These are phyloP conservation scores for Hypanus sabinus DNA, from an alignment of 2,113 vertebrate species.

Conservation along the genomic window DNA sequence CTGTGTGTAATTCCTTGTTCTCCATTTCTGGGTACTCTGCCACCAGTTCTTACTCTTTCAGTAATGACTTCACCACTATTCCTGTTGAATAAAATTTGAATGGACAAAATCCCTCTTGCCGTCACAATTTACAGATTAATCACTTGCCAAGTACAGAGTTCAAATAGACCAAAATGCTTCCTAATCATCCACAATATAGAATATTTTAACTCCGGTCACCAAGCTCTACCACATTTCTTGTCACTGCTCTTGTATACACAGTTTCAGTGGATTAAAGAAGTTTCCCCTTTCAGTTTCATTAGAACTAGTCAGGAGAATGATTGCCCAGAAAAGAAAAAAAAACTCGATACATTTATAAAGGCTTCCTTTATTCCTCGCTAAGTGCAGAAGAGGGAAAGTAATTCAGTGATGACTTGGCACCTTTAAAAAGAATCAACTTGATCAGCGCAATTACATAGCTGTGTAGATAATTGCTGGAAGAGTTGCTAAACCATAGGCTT, in stretches of 20 bases:
- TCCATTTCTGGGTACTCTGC: neutral
- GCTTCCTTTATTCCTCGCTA: neutral
- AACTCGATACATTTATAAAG: neutral
- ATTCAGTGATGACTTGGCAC: neutral
- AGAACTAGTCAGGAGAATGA: neutral
- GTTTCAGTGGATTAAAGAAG: neutral
- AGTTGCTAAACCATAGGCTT: constrained; percentile 26
- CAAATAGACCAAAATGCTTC: neutral
- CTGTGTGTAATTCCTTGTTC: neutral
- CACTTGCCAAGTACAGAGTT: neutral
- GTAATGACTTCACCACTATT: neutral
- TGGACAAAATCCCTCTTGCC: neutral
- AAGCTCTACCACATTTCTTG: neutral
- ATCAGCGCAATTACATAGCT: constrained; percentile 26
- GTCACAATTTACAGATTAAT: neutral
- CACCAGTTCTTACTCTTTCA: neutral
- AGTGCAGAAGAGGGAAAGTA: neutral
- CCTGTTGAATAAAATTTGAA: neutral
- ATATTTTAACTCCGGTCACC: too few relatives aligned
- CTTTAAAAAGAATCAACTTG: constrained; percentile 25
- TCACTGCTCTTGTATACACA: neutral
- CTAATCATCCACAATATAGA: neutral
- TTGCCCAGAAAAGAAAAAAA: neutral
- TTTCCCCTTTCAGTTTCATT: neutral
- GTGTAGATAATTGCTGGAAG: constrained; percentile 15